Conservation (phyloP, 2,797 vertebrate species). For the Syngnathus rostellatus region DNA sequence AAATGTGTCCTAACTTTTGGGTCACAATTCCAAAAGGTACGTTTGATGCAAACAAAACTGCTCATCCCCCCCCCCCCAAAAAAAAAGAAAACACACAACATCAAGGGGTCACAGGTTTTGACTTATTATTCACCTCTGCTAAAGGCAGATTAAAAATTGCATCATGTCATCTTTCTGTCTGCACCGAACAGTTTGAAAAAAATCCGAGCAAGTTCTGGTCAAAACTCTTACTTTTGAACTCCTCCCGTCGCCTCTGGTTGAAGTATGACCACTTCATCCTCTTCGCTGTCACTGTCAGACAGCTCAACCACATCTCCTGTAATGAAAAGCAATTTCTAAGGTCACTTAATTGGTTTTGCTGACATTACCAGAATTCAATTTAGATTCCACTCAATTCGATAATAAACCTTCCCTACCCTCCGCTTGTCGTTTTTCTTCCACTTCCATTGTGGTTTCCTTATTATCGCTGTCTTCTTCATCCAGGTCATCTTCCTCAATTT, state of each 20-base stretch:
- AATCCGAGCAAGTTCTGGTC: too few relatives aligned
- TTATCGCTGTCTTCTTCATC: constrained; percentile 42
- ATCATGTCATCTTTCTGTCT: neutral
- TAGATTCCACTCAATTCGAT: neutral
- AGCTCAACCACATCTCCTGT: constrained; percentile 77
- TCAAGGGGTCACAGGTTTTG: too few relatives aligned
- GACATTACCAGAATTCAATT: neutral
- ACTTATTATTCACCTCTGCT: too few relatives aligned
- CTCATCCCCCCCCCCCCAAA: too few relatives aligned
- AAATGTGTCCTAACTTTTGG: too few relatives aligned
- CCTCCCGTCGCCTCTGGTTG: constrained; percentile 66
- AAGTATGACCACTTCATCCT: constrained; percentile 88
- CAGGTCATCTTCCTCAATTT: constrained; percentile 72
- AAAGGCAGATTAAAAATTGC: too few relatives aligned
- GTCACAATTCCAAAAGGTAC: too few relatives aligned
- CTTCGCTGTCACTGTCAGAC: constrained; percentile 93
- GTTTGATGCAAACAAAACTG: too few relatives aligned
- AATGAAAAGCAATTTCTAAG: constrained; percentile 10
- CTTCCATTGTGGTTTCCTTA: constrained; percentile 25
- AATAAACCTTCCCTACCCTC: constrained; percentile 13
- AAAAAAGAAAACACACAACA: too few relatives aligned
- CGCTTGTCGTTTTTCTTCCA: neutral
- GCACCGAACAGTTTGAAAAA: neutral
- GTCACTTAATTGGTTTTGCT: neutral
- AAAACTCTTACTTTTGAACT: constrained; percentile 44